Percentiles rank a stretch among this genome's conserved stretches.
Evolutionary conservation across 2,113 vertebrate genomes (phyloP).

Genomic region (Cyprinodon tularosa): DNA sequence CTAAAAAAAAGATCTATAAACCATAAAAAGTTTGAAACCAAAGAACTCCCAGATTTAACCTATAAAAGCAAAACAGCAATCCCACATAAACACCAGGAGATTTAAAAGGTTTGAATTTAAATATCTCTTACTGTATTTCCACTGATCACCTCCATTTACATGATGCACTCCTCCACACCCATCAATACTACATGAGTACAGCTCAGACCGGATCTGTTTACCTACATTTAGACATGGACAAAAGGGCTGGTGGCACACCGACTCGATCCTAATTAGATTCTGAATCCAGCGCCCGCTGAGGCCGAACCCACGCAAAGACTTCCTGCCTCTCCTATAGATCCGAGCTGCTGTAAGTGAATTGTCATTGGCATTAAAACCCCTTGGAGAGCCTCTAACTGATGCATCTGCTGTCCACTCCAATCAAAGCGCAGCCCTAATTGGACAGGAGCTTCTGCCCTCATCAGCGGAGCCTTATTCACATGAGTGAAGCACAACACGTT

Average conservation of each 20-base stretch:
- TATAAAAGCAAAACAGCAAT: not conserved
- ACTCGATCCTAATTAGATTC: not conserved
- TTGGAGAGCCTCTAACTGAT: conserved; percentile 28
- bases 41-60: not conserved
- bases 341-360: conserved; percentile 26
- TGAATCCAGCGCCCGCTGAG: not conserved
- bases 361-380: conserved; percentile 38
- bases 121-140: conserved; percentile 10
- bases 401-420: conserved; percentile 43
- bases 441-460: conserved; percentile 8
- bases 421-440: conserved; percentile 4
- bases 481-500: not conserved
- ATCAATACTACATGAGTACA: not conserved
- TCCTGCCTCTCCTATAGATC: conserved; percentile 13
- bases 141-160: not conserved
- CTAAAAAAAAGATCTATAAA: no score
- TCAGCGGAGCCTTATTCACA: conserved; percentile 43
- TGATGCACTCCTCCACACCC: no score
- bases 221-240: not conserved
- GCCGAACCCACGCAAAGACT: not conserved
- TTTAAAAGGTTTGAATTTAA: not conserved
- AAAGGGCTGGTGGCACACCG: not conserved
- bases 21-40: not conserved
- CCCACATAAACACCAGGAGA: conserved; percentile 13
- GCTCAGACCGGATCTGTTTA: not conserved